Conservation (phyloP, 2,888 invertebrate species). For the Drosophila limbata region DNA sequence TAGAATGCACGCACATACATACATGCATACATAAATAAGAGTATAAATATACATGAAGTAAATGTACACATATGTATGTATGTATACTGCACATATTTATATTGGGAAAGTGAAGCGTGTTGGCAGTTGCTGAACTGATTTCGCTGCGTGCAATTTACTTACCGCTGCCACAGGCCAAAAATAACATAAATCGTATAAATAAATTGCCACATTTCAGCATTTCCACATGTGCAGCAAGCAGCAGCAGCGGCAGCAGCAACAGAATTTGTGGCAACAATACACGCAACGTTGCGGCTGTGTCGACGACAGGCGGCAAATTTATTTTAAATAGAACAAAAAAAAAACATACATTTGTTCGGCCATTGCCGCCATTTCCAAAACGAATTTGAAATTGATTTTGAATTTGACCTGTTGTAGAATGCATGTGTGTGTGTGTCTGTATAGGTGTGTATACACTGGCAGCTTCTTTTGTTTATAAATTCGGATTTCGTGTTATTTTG, state of each 20-base stretch:
- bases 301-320: slow-evolving; percentile 58
- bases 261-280: slow-evolving; percentile 26
- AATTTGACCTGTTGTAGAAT: slow-evolving; percentile 69
- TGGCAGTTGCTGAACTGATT: slow-evolving; percentile 54
- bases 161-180: slow-evolving; percentile 52
- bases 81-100: slow-evolving; percentile 4
- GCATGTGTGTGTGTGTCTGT: slow-evolving; percentile 11
- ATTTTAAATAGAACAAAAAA: slow-evolving; percentile 48
- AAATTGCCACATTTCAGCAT: slow-evolving; percentile 66
- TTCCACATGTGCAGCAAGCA: slow-evolving; percentile 57
- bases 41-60: slow-evolving; percentile 7
- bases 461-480: slow-evolving; percentile 67
- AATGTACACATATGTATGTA: slow-evolving; percentile 7
- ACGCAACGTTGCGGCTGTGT: slow-evolving; percentile 58
- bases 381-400: slow-evolving; percentile 30
- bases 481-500: slow-evolving; percentile 52
- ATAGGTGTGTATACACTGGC: slow-evolving; percentile 36
- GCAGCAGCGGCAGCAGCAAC: slow-evolving; percentile 7
- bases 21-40: slow-evolving; percentile 3
- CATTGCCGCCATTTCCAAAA: slow-evolving; percentile 32
- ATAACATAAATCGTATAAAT: slow-evolving; percentile 61
- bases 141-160: slow-evolving; percentile 62
- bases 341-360: slow-evolving; percentile 16
- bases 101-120: slow-evolving; percentile 21
- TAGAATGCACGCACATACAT: slow-evolving; percentile 10